Evolutionary conservation across 2,888 invertebrate species (phyloP).

Genomic region (Amblyjoppa proteus): DNA sequence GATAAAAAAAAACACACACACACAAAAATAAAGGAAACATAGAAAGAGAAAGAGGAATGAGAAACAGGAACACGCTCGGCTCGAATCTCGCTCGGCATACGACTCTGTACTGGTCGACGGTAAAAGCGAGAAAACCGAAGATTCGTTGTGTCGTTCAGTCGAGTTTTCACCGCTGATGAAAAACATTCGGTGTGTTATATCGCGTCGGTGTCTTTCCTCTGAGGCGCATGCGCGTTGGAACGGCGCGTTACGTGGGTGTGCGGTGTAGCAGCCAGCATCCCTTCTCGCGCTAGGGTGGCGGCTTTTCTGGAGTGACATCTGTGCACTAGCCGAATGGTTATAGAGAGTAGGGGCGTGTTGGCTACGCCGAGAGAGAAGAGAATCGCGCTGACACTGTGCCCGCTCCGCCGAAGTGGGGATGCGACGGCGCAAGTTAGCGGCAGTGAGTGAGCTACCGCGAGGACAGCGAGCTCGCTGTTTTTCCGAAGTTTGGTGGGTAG

Average conservation of each 20-base stretch:
- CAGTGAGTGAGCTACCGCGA: slow-evolving; percentile 14
- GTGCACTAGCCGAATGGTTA: neutral
- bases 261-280: neutral
- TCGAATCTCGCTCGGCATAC: neutral
- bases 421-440: slow-evolving; percentile 14
- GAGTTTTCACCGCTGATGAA: neutral
- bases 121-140: slow-evolving; percentile 28
- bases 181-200: neutral
- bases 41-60: neutral
- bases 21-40: neutral
- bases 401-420: neutral
- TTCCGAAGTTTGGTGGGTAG: slow-evolving; percentile 31
- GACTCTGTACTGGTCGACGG: slow-evolving; percentile 30
- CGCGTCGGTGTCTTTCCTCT: neutral
- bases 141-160: neutral
- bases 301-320: slow-evolving; percentile 48
- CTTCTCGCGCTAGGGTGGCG: slow-evolving; percentile 40
- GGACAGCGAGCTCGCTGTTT: slow-evolving; percentile 32
- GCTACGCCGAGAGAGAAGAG: slow-evolving; percentile 3
- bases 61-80: neutral
- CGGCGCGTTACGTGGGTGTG: slow-evolving; percentile 1
- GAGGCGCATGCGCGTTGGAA: neutral
- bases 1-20: no score
- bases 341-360: slow-evolving; percentile 53
- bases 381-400: neutral